These are phyloP conservation scores for Gobiocypris rarus DNA, from an alignment of 2,113 vertebrate genomes.

Conservation along the genomic window DNA sequence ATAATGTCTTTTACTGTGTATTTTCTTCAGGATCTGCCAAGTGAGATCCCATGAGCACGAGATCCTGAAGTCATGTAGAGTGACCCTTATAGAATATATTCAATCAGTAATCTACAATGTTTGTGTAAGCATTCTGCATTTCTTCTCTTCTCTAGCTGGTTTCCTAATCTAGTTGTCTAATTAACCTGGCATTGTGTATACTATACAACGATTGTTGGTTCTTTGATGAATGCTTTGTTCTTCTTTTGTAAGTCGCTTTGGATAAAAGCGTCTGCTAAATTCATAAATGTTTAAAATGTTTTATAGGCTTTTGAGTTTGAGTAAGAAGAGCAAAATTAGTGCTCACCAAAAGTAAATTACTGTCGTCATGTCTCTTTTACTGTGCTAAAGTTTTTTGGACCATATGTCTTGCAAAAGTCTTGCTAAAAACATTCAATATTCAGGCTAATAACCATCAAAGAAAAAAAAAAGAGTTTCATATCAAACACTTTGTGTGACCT, in stretches of 20 bases:
- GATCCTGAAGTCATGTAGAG: background rate
- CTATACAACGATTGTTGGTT: too few relatives aligned
- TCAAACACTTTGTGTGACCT: slow-evolving; percentile 31
- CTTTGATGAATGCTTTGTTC: too few relatives aligned
- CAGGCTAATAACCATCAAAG: slow-evolving; percentile 12
- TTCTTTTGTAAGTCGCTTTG: too few relatives aligned
- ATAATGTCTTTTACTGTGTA: background rate
- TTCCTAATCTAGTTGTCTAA: too few relatives aligned
- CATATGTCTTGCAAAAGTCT: background rate
- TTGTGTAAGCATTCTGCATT: background rate
- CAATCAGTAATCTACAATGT: background rate
- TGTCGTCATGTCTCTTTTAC: background rate
- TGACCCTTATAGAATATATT: background rate
- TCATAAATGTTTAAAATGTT: too few relatives aligned
- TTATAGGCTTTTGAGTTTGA: background rate
- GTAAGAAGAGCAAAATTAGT: background rate
- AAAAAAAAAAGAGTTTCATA: slow-evolving; percentile 14
- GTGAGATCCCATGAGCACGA: background rate
- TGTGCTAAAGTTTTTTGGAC: background rate
- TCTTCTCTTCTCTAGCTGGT: too few relatives aligned
- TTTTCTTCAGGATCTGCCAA: background rate
- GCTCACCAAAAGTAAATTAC: background rate
- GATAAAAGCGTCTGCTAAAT: too few relatives aligned
- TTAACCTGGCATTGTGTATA: too few relatives aligned
- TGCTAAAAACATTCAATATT: background rate